Percentiles rank a stretch among this genome's conserved stretches.
Conservation (phyloP, 2,113 vertebrate genomes). For the Heloderma charlesbogerti region DNA sequence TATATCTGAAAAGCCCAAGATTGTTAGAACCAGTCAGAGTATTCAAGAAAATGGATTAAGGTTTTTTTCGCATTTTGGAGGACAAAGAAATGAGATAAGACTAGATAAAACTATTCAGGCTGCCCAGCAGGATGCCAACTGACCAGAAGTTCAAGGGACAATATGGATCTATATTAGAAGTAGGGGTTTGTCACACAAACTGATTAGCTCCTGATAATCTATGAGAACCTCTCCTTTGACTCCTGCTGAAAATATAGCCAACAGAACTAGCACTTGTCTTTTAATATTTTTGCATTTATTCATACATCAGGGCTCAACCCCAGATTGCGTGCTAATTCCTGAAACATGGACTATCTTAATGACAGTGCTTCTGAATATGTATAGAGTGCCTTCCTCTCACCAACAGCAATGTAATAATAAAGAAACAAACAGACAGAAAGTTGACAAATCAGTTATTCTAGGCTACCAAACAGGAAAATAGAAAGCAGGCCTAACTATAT, state of each 20-base stretch:
- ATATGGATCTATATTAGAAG: too few species aligned
- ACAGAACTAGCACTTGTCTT: neutral
- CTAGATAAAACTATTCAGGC: too few species aligned
- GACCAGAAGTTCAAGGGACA: too few species aligned
- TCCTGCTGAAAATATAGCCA: neutral
- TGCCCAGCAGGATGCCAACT: too few species aligned
- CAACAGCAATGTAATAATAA: neutral
- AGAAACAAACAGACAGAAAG: neutral
- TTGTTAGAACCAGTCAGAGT: too few species aligned
- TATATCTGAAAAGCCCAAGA: too few species aligned
- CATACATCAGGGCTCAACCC: neutral
- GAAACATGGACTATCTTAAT: neutral
- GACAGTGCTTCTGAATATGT: neutral
- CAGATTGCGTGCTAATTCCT: neutral
- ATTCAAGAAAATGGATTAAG: too few species aligned
- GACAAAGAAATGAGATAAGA: too few species aligned
- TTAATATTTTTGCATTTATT: constrained; percentile 7
- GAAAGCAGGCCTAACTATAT: neutral
- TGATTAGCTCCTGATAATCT: too few species aligned
- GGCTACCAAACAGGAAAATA: neutral
- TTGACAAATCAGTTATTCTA: neutral
- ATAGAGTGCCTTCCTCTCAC: neutral
- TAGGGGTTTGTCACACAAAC: neutral
- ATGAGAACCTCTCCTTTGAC: neutral
- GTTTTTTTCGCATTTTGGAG: too few species aligned